Base-by-base conservation (phyloP, 2,888 invertebrate genomes). In the Mythimna loreyi region DNA sequence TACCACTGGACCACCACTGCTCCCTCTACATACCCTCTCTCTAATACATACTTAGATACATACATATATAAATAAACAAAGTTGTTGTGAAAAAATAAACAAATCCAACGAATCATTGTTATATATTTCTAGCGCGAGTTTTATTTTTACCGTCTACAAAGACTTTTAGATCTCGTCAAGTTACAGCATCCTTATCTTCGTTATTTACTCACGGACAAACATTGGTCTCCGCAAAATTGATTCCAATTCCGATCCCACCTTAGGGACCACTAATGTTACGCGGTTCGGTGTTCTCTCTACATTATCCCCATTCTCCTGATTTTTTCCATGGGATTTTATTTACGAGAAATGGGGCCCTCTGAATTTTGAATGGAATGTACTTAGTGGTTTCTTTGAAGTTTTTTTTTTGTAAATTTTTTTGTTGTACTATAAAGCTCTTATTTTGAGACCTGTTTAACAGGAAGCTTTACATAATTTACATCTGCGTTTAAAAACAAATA, bases 211-310 rank as follows among this genome's bases (percentile, higher is more conserved):
- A 67, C 64, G 68, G 40, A 68, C 57, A 67, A 79, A 71, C 74
- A 83, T 75, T 72, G 65, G 77, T 57, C 57, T 71, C 43, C 69
- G 58, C 65, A 52, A 83, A 83, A 82, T 83, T 83, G 81, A 82
- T 83, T 83, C 77, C 71, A 57, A 81, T 81, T 72, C 68, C 47
- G 49, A 81, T 81, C 68, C 61, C 69, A 77, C 82, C 83, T 79
- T 43, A 53, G 82, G 83, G 82, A 81, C 67, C 79, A 79, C 74
- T 82, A 79, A 82, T 77, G 56, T 74, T 65, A 58, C 64, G 55
- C 66, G 73, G 58, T 63, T 66, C 67, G 52, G 53, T 67, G 57
- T 69, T 55, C 66, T 71, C 60, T 69, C 78, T 67, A 63, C 66
- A 64, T 69, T 79, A 72, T 67, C 66, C 61, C 33, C 40, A 30